These are phyloP conservation scores for Pristionchus fissidentatus DNA, from an alignment of 2,888 invertebrate species.

Conservation along the genomic window DNA sequence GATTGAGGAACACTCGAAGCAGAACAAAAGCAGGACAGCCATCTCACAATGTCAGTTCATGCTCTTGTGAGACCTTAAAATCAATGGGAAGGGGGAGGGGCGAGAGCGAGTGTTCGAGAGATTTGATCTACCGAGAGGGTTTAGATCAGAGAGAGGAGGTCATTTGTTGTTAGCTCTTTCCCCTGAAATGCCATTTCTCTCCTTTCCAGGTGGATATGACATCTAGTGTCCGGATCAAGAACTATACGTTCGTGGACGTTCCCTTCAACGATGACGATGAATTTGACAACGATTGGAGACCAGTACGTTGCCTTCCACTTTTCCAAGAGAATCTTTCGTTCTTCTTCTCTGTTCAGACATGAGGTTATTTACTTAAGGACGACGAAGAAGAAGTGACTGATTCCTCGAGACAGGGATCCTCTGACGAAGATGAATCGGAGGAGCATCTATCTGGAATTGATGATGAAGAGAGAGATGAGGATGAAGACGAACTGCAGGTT, in stretches of 20 bases:
- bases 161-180: no score
- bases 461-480: neutral
- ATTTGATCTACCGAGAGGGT: no score
- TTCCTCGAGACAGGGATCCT: neutral
- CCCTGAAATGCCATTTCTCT: neutral
- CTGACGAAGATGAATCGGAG: constrained; percentile 2
- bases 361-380: neutral
- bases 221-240: constrained; percentile 1
- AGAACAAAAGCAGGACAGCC: neutral
- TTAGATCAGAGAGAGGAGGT: no score
- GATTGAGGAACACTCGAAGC: constrained; percentile 12
- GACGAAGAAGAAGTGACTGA: neutral
- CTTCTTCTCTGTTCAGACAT: neutral
- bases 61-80: no score
- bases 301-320: neutral
- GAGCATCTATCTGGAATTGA: constrained; percentile 9
- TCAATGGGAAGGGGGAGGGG: no score
- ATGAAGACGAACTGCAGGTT: neutral
- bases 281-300: constrained; percentile 34
- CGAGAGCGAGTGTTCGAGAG: no score
- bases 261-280: constrained; percentile 21
- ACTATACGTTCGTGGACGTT: neutral
- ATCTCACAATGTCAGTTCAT: no score
- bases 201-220: constrained; percentile 20
- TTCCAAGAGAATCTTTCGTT: neutral